Percentiles rank a stretch among this genome's conserved stretches.
Evolutionary conservation across 2,113 vertebrate species (phyloP).

Genomic region (Lophochroa leadbeateri): DNA sequence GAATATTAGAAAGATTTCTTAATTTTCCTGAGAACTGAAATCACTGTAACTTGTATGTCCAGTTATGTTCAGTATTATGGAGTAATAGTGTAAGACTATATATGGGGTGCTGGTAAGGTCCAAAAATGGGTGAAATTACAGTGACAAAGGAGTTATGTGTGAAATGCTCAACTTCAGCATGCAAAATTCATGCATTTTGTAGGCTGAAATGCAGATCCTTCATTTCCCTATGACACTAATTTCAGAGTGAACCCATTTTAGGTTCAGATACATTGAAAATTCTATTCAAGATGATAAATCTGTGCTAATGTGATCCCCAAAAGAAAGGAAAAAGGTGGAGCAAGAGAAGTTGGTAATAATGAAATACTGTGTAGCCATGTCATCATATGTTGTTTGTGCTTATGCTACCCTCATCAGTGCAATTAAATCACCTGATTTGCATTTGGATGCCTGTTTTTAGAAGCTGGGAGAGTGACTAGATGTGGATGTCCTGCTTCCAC

Average conservation of each 20-base stretch:
- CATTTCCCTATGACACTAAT: background rate
- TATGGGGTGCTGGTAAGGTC: background rate
- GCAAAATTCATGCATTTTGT: background rate
- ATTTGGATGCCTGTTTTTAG: background rate
- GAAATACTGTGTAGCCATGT: background rate
- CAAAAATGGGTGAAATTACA: background rate
- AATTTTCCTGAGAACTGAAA: background rate
- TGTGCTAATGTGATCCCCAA: background rate
- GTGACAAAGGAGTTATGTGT: background rate
- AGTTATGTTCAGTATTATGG: background rate
- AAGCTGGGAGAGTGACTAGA: background rate
- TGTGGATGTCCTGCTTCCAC: background rate
- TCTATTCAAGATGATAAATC: background rate
- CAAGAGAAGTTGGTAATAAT: background rate
- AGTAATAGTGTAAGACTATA: background rate
- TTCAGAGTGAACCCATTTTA: background rate
- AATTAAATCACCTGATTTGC: background rate
- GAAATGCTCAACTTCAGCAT: background rate
- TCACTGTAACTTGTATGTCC: background rate
- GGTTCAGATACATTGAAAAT: background rate
- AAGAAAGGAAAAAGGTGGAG: background rate
- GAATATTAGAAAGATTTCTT: background rate
- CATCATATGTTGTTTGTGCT: background rate
- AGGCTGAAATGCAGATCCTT: background rate
- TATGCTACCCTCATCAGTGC: background rate